Evolutionary conservation across 2,888 invertebrate species (phyloP).

Genomic region (Amblyjoppa fuscipennis): DNA sequence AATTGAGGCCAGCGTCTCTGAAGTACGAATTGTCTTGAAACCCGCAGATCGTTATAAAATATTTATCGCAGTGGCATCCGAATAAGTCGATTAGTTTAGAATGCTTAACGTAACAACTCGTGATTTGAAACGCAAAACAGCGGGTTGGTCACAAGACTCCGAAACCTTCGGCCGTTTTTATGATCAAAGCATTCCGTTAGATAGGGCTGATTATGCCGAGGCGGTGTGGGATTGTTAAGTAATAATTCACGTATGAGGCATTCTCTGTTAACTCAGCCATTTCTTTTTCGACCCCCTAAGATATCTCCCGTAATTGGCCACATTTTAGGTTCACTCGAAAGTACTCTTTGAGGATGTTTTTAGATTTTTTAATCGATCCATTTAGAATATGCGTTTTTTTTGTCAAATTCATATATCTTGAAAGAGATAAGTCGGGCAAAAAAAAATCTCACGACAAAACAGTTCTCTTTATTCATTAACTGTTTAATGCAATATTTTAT

Average conservation of each 20-base stretch:
- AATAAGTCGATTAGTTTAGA: neutral
- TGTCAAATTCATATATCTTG: no score
- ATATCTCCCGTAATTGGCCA: no score
- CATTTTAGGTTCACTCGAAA: no score
- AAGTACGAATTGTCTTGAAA: neutral
- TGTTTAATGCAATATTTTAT: neutral
- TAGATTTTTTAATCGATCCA: no score
- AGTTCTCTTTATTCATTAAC: neutral
- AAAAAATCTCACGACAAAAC: no score
- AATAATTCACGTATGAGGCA: neutral
- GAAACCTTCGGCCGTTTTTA: constrained; percentile 48
- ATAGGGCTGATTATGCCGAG: constrained; percentile 12
- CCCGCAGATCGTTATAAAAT: neutral
- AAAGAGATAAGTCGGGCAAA: no score
- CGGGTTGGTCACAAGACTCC: constrained; percentile 47
- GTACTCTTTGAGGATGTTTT: no score
- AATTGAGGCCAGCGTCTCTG: neutral
- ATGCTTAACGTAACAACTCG: constrained; percentile 23
- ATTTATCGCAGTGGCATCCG: constrained; percentile 1
- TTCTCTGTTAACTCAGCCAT: no score
- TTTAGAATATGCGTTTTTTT: no score
- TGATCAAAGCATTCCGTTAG: neutral
- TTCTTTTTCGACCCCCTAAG: no score
- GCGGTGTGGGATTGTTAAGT: neutral
- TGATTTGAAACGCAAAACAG: constrained; percentile 44